Conservation (phyloP, 2,113 vertebrate species). For the Gulo gulo region DNA sequence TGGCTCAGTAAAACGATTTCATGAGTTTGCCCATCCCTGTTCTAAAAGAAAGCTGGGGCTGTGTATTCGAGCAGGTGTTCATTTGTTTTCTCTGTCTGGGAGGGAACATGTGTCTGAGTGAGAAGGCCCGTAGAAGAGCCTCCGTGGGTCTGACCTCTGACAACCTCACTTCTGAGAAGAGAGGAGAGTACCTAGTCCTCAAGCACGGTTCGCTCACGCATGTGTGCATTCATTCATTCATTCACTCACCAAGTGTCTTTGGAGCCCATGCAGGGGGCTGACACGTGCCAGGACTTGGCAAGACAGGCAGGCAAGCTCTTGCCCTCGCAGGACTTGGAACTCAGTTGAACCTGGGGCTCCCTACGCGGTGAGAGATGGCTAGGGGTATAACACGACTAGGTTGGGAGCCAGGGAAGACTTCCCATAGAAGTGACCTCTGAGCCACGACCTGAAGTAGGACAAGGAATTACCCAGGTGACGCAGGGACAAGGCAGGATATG, state of each 20-base stretch:
- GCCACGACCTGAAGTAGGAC: neutral
- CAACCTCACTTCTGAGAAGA: neutral
- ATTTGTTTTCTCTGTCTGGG: neutral
- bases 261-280: accelerated
- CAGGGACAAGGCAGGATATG: neutral
- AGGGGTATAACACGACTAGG: accelerated
- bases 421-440: neutral
- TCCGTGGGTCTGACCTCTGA: neutral
- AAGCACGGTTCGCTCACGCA: neutral
- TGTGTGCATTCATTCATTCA: neutral
- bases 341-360: too few species aligned
- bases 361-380: accelerated
- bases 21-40: neutral
- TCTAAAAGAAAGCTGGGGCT: neutral
- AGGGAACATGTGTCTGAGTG: neutral
- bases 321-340: neutral
- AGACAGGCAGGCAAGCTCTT: neutral
- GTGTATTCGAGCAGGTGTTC: neutral
- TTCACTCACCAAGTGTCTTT: neutral
- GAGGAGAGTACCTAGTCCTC: neutral
- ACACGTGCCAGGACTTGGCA: neutral
- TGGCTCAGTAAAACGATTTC: neutral
- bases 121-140: neutral
- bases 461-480: neutral
- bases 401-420: neutral